Conservation (phyloP, 2,888 invertebrate species). For the Argyresthia albistria region DNA sequence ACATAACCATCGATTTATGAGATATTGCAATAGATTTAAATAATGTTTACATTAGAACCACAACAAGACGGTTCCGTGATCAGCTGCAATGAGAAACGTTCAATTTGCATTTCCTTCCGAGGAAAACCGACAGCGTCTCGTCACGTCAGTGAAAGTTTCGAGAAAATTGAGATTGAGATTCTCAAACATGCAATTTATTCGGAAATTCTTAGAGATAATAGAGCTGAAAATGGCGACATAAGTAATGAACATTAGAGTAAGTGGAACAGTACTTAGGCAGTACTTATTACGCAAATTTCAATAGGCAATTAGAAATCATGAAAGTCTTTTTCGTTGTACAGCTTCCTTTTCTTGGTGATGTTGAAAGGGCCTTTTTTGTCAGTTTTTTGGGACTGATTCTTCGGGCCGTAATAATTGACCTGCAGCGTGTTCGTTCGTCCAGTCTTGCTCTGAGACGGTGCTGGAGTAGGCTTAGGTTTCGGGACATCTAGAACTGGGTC, state of each 20-base stretch:
- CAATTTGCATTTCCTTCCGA: slow-evolving; percentile 1
- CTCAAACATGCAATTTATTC: background rate
- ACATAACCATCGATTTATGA: too few species aligned
- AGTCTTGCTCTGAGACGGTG: slow-evolving; percentile 24
- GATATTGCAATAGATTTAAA: too few species aligned
- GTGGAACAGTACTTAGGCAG: background rate
- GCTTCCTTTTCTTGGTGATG: slow-evolving; percentile 56
- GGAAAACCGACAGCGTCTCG: background rate
- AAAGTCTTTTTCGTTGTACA: slow-evolving; percentile 54
- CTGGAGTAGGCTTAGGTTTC: slow-evolving; percentile 12
- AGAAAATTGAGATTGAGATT: background rate
- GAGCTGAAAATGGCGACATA: slow-evolving; percentile 9
- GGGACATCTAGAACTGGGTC: slow-evolving; percentile 23
- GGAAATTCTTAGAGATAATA: background rate
- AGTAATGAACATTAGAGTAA: slow-evolving; percentile 6
- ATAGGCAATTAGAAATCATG: slow-evolving; percentile 37
- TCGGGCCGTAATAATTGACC: slow-evolving; percentile 45
- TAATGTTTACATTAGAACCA: too few species aligned
- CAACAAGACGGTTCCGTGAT: too few species aligned
- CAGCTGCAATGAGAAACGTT: background rate
- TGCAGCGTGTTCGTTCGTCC: slow-evolving; percentile 33
- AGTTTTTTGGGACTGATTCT: slow-evolving; percentile 18
- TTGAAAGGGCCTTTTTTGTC: slow-evolving; percentile 54
- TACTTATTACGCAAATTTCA: background rate
- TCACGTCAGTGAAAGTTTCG: slow-evolving; percentile 1